phyloP scores from a whole-genome alignment of 2,888 invertebrate species.

The Clitarchus hookeri region DNA sequence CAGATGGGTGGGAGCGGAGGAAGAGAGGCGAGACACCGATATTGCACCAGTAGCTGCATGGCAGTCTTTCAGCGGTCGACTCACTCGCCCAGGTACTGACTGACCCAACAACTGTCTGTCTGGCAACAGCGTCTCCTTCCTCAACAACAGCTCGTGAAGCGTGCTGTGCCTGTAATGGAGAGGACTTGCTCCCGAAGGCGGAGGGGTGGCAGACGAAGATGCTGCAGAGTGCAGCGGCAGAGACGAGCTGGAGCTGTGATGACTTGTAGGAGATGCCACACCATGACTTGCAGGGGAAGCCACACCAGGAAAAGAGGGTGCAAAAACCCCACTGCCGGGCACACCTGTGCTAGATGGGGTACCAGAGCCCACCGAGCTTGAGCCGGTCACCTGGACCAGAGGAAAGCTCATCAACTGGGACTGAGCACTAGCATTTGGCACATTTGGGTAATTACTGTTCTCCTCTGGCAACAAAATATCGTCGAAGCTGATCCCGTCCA shows the following conservation, averaged over 20 bases:
- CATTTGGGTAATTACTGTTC: conserved; percentile 58
- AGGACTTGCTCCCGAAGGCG: conserved; percentile 48
- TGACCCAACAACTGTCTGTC: conserved; percentile 65
- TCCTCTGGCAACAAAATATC: conserved; percentile 78
- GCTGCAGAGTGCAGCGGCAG: conserved; percentile 52
- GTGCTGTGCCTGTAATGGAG: conserved; percentile 56
- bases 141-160: conserved; percentile 70
- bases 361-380: conserved; percentile 43
- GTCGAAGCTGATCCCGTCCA: conserved; percentile 86
- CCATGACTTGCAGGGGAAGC: conserved; percentile 43
- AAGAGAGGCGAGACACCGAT: conserved; percentile 70
- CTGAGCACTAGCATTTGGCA: conserved; percentile 42
- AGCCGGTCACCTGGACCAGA: conserved; percentile 39
- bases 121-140: conserved; percentile 63
- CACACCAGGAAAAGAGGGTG: conserved; percentile 50
- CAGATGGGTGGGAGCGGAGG: conserved; percentile 85
- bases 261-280: conserved; percentile 68
- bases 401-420: conserved; percentile 41
- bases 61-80: conserved; percentile 55
- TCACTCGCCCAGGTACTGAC: conserved; percentile 64
- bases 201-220: conserved; percentile 52
- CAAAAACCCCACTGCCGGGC: conserved; percentile 29
- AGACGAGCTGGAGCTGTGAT: conserved; percentile 65
- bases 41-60: conserved; percentile 31
- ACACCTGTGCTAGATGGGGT: conserved; percentile 45